A percentile compares a stretch with the other conserved stretches of the same genome.
Evolutionary conservation across 2,888 invertebrate genomes (phyloP).

Genomic region (Busseola fusca): DNA sequence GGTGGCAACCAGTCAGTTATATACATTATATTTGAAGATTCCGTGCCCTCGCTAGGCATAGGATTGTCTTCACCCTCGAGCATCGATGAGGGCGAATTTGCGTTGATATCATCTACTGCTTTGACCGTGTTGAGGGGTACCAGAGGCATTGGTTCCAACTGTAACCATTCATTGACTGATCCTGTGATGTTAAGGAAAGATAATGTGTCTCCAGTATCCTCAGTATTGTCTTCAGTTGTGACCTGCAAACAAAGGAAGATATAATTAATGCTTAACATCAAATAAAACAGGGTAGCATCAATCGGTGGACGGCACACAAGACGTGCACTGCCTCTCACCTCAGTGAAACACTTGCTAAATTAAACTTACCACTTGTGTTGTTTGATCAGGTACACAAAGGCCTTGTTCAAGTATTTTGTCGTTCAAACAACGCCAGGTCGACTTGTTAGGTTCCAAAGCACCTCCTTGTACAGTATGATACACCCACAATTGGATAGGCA

Average conservation of each 20-base stretch:
- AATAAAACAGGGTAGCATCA: neutral
- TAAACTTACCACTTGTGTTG: slow-evolving; percentile 70
- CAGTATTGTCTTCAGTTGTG: slow-evolving; percentile 48
- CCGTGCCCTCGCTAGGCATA: slow-evolving; percentile 24
- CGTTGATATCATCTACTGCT: slow-evolving; percentile 53
- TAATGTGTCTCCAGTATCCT: slow-evolving; percentile 67
- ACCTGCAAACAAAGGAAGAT: slow-evolving; percentile 35
- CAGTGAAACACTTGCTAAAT: neutral
- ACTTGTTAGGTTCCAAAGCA: slow-evolving; percentile 90
- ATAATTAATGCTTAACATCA: neutral
- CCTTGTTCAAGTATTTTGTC: slow-evolving; percentile 91
- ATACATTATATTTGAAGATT: slow-evolving; percentile 71
- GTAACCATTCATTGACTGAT: slow-evolving; percentile 80
- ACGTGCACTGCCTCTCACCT: neutral
- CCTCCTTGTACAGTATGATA: slow-evolving; percentile 89
- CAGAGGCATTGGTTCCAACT: slow-evolving; percentile 77
- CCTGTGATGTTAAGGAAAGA: slow-evolving; percentile 81
- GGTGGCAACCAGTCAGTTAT: slow-evolving; percentile 90
- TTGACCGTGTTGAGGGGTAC: slow-evolving; percentile 61
- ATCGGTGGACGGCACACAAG: neutral
- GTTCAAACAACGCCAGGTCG: slow-evolving; percentile 91
- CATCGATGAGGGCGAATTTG: slow-evolving; percentile 60
- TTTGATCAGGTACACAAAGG: slow-evolving; percentile 86
- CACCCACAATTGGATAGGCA: slow-evolving; percentile 91
- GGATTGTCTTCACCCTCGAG: slow-evolving; percentile 55